A percentile compares a stretch with the other conserved stretches of the same genome.
Conservation (phyloP, 2,888 invertebrate species). For the Stenodera caucasica region DNA sequence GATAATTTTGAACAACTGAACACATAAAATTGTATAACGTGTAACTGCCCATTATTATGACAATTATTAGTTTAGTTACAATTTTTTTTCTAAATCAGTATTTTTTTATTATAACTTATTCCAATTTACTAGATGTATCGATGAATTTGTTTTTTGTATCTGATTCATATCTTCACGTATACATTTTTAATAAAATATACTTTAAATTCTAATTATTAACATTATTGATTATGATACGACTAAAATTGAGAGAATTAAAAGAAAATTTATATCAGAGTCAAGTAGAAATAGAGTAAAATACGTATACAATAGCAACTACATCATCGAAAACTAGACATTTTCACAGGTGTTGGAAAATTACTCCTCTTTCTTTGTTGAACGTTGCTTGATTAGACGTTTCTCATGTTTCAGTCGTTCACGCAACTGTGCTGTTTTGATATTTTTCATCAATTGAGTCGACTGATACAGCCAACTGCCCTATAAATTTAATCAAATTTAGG, state of each 20-base stretch:
- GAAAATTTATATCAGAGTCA: neutral
- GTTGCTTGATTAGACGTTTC: conserved; percentile 36
- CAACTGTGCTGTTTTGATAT: conserved; percentile 79
- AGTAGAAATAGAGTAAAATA: neutral
- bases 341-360: neutral
- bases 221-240: neutral
- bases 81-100: neutral
- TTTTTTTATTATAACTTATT: neutral
- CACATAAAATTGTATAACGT: neutral
- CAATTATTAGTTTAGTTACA: neutral
- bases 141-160: neutral
- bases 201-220: neutral
- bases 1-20: neutral
- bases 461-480: conserved; percentile 90
- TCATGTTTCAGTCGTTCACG: conserved; percentile 67
- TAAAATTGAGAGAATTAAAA: no score
- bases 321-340: neutral
- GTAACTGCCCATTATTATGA: conserved; percentile 4
- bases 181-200: neutral
- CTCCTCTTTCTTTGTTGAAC: neutral
- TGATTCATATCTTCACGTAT: neutral
- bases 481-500: neutral
- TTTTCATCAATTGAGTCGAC: conserved; percentile 85
- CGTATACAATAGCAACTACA: neutral
- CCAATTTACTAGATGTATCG: neutral